phyloP scores from a whole-genome alignment of 1,140 invertebrate genomes.

The Hypsibius dujardini region DNA sequence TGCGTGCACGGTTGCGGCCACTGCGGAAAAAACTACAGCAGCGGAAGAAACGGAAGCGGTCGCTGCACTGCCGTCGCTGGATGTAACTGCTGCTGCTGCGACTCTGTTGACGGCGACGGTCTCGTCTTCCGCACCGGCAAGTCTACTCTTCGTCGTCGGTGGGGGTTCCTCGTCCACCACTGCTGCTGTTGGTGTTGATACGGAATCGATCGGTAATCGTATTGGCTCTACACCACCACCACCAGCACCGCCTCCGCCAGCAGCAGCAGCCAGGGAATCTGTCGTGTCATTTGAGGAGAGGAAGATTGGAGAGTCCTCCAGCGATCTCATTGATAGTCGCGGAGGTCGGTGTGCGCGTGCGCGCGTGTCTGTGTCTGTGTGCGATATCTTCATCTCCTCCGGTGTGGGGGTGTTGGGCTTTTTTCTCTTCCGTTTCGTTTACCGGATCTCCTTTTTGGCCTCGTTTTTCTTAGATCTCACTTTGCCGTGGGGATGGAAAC shows the following conservation, averaged over 20 bases:
- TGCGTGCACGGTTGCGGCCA: not conserved
- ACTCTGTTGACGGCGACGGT: too few relatives aligned
- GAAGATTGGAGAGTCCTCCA: not conserved
- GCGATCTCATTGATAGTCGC: not conserved
- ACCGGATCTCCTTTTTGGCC: not conserved
- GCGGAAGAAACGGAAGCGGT: not conserved
- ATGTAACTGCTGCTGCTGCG: not conserved
- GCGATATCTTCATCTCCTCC: conserved; percentile 12
- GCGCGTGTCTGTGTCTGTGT: conserved; percentile 20
- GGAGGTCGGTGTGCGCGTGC: conserved; percentile 19
- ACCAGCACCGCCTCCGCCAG: too few relatives aligned
- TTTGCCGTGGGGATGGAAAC: not conserved
- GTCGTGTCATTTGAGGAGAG: not conserved
- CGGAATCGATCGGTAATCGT: too few relatives aligned
- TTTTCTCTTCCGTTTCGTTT: not conserved
- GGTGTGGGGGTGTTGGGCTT: too few relatives aligned
- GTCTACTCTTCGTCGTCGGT: too few relatives aligned
- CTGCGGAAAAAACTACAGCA: not conserved
- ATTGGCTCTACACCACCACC: too few relatives aligned
- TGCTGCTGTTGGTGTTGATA: too few relatives aligned
- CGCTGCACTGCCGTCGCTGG: not conserved
- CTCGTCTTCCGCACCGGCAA: too few relatives aligned
- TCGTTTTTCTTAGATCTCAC: conserved; percentile 8
- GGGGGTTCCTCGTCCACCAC: too few relatives aligned
- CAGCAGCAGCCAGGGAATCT: too few relatives aligned